Evolutionary conservation across 2,113 vertebrate genomes (phyloP), one percentile per base, ranked within the genome.

Genomic region (Thymallus thymallus): DNA sequence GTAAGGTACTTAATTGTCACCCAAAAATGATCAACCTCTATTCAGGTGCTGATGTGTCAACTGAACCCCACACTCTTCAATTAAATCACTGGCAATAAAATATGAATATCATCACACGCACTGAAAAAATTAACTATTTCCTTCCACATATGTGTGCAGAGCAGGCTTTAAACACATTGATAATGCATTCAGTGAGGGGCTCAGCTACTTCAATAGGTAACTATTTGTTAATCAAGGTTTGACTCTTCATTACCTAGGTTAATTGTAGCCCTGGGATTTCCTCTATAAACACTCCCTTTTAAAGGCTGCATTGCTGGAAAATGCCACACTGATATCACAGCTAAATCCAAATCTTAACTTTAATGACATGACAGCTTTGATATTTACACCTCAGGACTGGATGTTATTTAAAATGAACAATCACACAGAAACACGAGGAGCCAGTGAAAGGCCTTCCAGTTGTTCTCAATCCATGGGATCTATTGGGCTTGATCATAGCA

Each of bases 241-340:
- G 89, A 92, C 91, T 91, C 88, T 86, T 87, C 89, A 92, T 90
- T 91, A 94, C 83, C 69, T 67, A 84, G 90, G 93, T 91, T 93
- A 93, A 93, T 93, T 92, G 90, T 88, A 35, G 80, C 87, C 81
- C 91, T 51, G 66, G 78, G 88, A 87, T 51, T 51, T 51, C 48
- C 16, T 51, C 48, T 51, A 1, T 18, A 18, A 51, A 51, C 48
- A 1, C 48, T 51, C 48, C 16, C 48, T 51, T 51, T 51, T 18
- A 16, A 18, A 51, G 48, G 75, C 77, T 82, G 78, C 79, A 73
- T 76, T 90, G 4, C 72, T 20, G 77, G 82, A 66, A 84, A 91
- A 87, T 85, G 84, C 86, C 76, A 85, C 76, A 87, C 69, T 83
- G 84, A 84, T 80, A 83, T 86, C 77, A 87, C 80, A 78, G 85